These are phyloP conservation scores for Sphyrna mokarran DNA, from an alignment of 2,113 vertebrate genomes.

Conservation along the genomic window DNA sequence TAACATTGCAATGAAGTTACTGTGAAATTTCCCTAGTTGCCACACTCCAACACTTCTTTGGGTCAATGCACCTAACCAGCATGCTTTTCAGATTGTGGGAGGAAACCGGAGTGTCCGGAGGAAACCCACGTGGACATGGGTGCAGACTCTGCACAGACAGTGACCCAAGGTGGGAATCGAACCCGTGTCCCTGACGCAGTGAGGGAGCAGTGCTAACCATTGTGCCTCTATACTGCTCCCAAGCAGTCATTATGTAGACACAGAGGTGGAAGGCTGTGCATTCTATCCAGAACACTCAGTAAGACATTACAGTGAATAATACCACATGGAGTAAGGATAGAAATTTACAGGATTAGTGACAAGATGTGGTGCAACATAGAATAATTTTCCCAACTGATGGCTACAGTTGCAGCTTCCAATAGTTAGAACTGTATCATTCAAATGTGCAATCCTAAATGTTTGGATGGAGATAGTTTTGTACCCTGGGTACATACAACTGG, in stretches of 20 bases:
- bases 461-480: background rate
- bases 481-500: background rate
- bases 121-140: too few species aligned
- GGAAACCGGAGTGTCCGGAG: too few species aligned
- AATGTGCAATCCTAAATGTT: background rate
- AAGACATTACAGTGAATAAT: background rate
- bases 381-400: background rate
- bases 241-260: background rate
- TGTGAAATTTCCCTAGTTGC: too few species aligned
- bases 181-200: too few species aligned
- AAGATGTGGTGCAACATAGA: background rate
- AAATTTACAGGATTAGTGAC: background rate
- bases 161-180: too few species aligned
- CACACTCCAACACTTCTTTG: too few species aligned
- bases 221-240: too few species aligned
- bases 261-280: background rate
- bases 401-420: background rate
- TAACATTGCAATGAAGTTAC: too few species aligned
- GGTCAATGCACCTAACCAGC: too few species aligned
- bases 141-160: too few species aligned
- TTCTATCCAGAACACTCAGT: background rate
- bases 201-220: too few species aligned
- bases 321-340: background rate
- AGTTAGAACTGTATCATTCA: background rate
- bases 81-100: too few species aligned